Evolutionary conservation across 2,113 vertebrate genomes (phyloP), one percentile per base, ranked within the genome.

Genomic region (Oreochromis aureus): DNA sequence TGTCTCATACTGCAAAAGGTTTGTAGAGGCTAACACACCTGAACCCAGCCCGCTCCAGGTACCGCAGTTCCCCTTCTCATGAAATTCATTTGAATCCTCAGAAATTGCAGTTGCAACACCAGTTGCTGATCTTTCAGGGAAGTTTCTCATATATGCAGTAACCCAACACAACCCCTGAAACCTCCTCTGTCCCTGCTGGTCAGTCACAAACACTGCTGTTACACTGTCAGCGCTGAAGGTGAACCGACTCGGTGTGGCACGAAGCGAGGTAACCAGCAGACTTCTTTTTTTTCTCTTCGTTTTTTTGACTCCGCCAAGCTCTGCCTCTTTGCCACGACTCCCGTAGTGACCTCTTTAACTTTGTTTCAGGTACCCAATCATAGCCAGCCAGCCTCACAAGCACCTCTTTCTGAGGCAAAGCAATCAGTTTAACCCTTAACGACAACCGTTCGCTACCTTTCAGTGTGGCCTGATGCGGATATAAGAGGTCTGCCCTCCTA

Each of bases 381-480:
- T 87, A 96, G 94, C 95, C 93, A 96, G 94, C 93, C 94, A 89
- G 89, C 94, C 95, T 96, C 94, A 41, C 86, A 83, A 89, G 91
- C 83, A 84, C 93, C 91, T 90, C 91, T 86, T 87, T 71, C 84
- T 32, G 90, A 91, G 92, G 90, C 88, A 4, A 89, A 91, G 89
- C 90, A 92, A 90, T 94, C 86, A n/a, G 89, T 89, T 66, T 89
- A 90, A 94, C 93, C 82, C 92, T 93, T 85, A 71, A 92, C 6
- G 10, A 66, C 95, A 96, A 96, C 95, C 94, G 91, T 87, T 91
- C 93, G 95, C 95, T 97, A 96, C 95, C 95, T 96, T 93, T 91
- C 88, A 82, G 82, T 63, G 87, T 63, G 81, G 92, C 89, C 87
- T 48, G 82, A 66, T 89, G 82, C 81, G 51, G 73, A 81, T 24